These are phyloP conservation scores for Danio albolineatus DNA, from an alignment of 2,797 vertebrate genomes.

Conservation along the genomic window DNA sequence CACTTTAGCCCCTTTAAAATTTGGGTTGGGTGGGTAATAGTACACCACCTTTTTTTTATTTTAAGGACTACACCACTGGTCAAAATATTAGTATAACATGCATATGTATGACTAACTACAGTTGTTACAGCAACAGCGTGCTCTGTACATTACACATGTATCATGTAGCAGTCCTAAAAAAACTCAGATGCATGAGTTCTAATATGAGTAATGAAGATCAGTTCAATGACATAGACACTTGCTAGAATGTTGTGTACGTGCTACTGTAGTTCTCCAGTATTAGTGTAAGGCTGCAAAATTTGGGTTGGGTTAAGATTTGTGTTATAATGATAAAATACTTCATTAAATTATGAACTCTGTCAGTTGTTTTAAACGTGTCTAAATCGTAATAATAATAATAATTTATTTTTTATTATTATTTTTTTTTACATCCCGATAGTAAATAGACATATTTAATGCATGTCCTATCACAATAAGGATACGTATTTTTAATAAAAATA, in stretches of 20 bases:
- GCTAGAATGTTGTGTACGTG: background rate
- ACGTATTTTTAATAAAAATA: background rate
- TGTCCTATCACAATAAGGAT: background rate
- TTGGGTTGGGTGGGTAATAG: too few species aligned
- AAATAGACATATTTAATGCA: background rate
- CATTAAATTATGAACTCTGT: background rate
- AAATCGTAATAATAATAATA: background rate
- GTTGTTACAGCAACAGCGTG: background rate
- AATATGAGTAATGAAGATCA: background rate
- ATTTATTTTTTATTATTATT: background rate
- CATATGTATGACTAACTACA: conserved; percentile 86
- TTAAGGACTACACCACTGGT: too few species aligned
- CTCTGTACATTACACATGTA: background rate
- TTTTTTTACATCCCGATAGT: background rate
- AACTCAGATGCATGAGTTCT: conserved; percentile 35
- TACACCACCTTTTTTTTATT: too few species aligned
- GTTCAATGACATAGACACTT: too few species aligned
- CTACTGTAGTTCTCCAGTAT: background rate
- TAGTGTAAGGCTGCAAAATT: background rate
- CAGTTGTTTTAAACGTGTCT: background rate
- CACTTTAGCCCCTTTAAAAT: too few species aligned
- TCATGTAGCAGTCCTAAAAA: conserved; percentile 71
- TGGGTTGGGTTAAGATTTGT: background rate
- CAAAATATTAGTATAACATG: background rate
- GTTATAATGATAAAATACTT: background rate